Conservation (phyloP, 1,140 invertebrate genomes). For the Adelges cooleyi region DNA sequence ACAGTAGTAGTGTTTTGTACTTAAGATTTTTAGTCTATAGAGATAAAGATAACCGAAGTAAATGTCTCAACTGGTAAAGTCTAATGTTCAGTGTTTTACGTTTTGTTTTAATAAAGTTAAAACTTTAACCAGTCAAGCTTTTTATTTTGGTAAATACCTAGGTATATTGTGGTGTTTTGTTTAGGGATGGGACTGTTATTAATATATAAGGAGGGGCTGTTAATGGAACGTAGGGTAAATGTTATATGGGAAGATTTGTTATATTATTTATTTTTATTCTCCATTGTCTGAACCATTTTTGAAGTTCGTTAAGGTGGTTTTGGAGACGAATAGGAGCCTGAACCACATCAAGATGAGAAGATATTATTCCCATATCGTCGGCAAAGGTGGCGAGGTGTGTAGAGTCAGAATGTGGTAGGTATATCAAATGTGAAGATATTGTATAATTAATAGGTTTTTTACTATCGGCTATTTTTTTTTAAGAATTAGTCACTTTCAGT, state of each 20-base stretch:
- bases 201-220: not conserved
- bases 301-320: not conserved
- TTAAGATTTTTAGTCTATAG: not conserved
- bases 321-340: not conserved
- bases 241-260: not conserved
- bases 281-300: not conserved
- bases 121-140: not conserved
- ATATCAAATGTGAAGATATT: too few relatives aligned
- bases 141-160: not conserved
- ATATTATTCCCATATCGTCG: not conserved
- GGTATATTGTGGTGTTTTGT: not conserved
- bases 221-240: not conserved
- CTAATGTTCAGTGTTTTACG: too few relatives aligned
- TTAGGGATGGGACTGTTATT: not conserved
- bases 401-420: not conserved
- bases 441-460: too few relatives aligned
- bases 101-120: not conserved
- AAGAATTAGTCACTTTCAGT: too few relatives aligned
- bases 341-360: not conserved
- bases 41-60: not conserved
- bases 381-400: not conserved
- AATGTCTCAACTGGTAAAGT: not conserved
- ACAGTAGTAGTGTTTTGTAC: not conserved
- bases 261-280: not conserved
- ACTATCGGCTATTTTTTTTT: too few relatives aligned